Percentiles rank a stretch among this genome's conserved stretches.
Conservation (phyloP, 2,888 invertebrate species). For the Buathra laborator region DNA sequence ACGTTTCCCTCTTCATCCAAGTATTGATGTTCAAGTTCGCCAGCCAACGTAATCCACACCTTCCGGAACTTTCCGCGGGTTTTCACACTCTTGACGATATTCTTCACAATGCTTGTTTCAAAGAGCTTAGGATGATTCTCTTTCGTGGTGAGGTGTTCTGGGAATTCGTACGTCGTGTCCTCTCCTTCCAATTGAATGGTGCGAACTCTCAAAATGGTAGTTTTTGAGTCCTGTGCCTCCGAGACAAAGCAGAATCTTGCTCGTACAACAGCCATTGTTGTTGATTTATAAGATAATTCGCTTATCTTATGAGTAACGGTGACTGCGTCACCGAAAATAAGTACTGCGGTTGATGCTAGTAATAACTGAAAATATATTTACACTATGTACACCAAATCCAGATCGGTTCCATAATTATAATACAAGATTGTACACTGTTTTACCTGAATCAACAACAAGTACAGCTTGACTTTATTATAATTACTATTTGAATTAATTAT, state of each 20-base stretch:
- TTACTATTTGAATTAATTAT: constrained; percentile 20
- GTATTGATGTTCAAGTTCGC: constrained; percentile 55
- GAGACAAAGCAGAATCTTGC: constrained; percentile 67
- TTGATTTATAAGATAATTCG: constrained; percentile 65
- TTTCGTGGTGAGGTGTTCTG: constrained; percentile 61
- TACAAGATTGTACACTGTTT: constrained; percentile 24
- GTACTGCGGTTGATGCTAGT: constrained; percentile 49
- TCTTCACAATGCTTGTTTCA: constrained; percentile 58
- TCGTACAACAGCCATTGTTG: constrained; percentile 59
- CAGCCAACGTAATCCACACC: constrained; percentile 65
- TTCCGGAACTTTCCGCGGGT: constrained; percentile 70
- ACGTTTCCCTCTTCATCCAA: constrained; percentile 71
- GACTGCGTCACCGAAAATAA: constrained; percentile 8
- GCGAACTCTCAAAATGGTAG: constrained; percentile 67
- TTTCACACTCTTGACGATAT: constrained; percentile 68
- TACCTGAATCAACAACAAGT: constrained; percentile 61
- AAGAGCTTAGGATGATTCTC: constrained; percentile 68
- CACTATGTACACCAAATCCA: constrained; percentile 21
- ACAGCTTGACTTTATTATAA: constrained; percentile 34
- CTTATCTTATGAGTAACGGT: neutral
- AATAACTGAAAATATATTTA: constrained; percentile 51
- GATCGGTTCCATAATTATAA: constrained; percentile 42
- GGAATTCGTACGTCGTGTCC: constrained; percentile 65
- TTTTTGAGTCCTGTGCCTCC: constrained; percentile 46
- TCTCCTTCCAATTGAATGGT: constrained; percentile 69